Base-by-base conservation (phyloP, 1,140 invertebrate species). In the Aporrectodea caliginosa region DNA sequence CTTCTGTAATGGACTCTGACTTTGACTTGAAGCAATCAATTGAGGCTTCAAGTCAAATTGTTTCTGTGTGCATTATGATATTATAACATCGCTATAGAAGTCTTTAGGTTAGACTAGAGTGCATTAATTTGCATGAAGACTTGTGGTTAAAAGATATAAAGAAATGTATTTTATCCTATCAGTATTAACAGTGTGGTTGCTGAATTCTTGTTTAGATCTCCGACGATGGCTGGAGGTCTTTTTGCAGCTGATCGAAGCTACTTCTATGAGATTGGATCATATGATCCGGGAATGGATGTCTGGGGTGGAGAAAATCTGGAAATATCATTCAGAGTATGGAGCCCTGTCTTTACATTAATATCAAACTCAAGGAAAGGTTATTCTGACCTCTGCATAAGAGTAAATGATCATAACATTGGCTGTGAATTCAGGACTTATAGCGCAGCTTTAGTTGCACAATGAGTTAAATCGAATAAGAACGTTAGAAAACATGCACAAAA, bases 281-380 rank as follows among this genome's bases (percentile, higher is more conserved):
- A 99, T 86, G 98, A 99, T 89, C 94, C 94, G 69, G 98, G 95
- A 33, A 95, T 96, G 94, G 91, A 92, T 81, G 94, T 97, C 69
- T 98, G 95, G 95, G 96, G 96, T 1, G 95, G 94, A 0, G 96
- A 86, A 80, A 86, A 86, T 71, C 73, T 79, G 1, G 78, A 79
- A 75, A 58, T 79, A n/a, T 79, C 78, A n/a, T 79, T 79, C 73
- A 79, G 73, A 35, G 78, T 79, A 31, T 29, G 43, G 16, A 16
- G 29, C 33, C 35, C 29, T n/a, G n/a, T n/a, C n/a, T n/a, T n/a
- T n/a, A n/a, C n/a, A n/a, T n/a, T n/a, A n/a, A n/a, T n/a, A n/a
- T n/a, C n/a, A n/a, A n/a, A n/a, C n/a, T n/a, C n/a, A n/a, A n/a
- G n/a, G n/a, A n/a, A n/a, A n/a, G n/a, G n/a, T n/a, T n/a, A n/a